Percentiles rank a stretch among this genome's conserved stretches.
These are phyloP conservation scores for Drosophila colorata DNA, from an alignment of 2,888 invertebrate genomes.

Conservation along the genomic window DNA sequence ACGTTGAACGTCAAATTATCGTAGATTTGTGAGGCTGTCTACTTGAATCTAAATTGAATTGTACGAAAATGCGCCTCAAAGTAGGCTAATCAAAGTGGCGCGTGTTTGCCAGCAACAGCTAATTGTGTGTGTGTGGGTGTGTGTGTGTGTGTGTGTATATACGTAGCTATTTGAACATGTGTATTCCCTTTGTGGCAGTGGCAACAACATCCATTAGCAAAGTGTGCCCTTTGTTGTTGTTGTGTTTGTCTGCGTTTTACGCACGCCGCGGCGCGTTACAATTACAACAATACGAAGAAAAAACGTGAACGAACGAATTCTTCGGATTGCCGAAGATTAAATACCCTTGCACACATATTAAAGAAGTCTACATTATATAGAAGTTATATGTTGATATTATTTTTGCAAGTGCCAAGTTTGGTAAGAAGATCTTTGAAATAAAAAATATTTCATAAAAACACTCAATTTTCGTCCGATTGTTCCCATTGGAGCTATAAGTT, in stretches of 20 bases:
- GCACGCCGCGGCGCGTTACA: conserved; percentile 56
- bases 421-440: background rate
- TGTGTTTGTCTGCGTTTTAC: conserved; percentile 54
- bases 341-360: too few species aligned
- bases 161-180: conserved; percentile 39
- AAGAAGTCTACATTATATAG: too few species aligned
- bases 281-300: conserved; percentile 24
- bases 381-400: too few species aligned
- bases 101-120: conserved; percentile 61
- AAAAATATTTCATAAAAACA: background rate
- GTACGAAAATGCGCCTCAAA: conserved; percentile 28
- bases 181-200: conserved; percentile 65
- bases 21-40: conserved; percentile 7
- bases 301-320: too few species aligned
- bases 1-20: conserved; percentile 24
- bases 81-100: conserved; percentile 59
- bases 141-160: conserved; percentile 6
- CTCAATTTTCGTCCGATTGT: background rate
- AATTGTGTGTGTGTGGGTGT: conserved; percentile 14
- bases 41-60: conserved; percentile 27
- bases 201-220: conserved; percentile 65
- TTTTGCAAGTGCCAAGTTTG: too few species aligned
- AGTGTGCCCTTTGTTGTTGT: conserved; percentile 25
- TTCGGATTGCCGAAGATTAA: too few species aligned
- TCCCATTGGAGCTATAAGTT: too few species aligned